These are phyloP conservation scores for Cosmopolites sordidus DNA, from an alignment of 2,888 invertebrate species.

Conservation along the genomic window DNA sequence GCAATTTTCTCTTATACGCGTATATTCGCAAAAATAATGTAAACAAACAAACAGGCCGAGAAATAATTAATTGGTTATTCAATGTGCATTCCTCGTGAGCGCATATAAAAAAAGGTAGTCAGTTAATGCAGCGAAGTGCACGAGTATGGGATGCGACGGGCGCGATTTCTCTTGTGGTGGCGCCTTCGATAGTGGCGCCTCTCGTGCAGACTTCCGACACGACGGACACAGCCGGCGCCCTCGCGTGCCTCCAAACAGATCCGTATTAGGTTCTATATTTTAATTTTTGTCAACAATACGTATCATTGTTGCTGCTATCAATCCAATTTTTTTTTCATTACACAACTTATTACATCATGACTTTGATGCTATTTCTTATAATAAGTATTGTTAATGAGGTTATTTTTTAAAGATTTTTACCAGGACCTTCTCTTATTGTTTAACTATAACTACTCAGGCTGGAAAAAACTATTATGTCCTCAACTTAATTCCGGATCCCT, in stretches of 20 bases:
- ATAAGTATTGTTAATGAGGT: no score
- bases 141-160: constrained; percentile 2
- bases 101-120: constrained; percentile 8
- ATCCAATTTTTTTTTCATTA: no score
- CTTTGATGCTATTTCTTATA: no score
- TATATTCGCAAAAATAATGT: neutral
- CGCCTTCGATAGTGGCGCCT: constrained; percentile 33
- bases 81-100: constrained; percentile 12
- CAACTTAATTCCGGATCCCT: no score
- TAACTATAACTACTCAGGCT: no score
- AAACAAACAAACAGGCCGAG: constrained; percentile 8
- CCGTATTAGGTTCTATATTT: neutral
- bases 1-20: no score
- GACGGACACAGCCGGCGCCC: constrained; percentile 13
- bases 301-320: no score
- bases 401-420: no score
- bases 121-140: neutral
- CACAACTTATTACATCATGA: no score
- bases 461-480: no score
- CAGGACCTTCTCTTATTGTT: no score
- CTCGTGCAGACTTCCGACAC: constrained; percentile 25
- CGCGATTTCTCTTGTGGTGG: constrained; percentile 28
- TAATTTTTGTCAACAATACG: no score
- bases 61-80: constrained; percentile 14
- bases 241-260: constrained; percentile 13